Percentiles rank a stretch among this genome's conserved stretches.
phyloP scores from a whole-genome alignment of 2,797 vertebrate genomes.

The Numenius phaeopus region DNA sequence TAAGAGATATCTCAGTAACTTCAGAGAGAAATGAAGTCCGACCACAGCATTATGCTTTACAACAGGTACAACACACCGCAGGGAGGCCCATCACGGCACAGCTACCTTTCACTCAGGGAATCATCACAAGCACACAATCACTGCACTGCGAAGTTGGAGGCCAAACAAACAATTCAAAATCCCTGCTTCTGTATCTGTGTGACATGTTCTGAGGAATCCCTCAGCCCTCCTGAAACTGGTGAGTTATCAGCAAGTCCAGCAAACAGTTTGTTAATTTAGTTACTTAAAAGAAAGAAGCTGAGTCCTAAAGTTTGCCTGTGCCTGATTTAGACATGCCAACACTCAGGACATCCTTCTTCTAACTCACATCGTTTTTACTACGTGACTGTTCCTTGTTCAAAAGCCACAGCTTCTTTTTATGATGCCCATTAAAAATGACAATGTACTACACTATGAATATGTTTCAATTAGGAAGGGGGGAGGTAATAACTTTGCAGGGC shows the following conservation, averaged over 20 bases:
- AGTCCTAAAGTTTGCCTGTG: not conserved
- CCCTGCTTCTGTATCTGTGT: not conserved
- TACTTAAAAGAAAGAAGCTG: not conserved
- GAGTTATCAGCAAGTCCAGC: not conserved
- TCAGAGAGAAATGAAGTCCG: not conserved
- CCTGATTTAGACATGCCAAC: not conserved
- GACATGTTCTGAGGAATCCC: not conserved
- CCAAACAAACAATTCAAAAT: not conserved
- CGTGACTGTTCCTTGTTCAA: not conserved
- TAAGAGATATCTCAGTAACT: not conserved
- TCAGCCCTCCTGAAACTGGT: not conserved
- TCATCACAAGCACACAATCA: not conserved
- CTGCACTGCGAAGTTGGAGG: accelerated
- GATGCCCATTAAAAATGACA: not conserved
- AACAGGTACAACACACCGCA: not conserved
- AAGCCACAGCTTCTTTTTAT: not conserved
- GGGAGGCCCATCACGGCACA: not conserved
- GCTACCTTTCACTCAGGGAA: not conserved
- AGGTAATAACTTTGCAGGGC: not conserved
- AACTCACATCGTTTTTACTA: not conserved
- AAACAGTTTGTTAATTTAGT: not conserved
- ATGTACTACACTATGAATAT: not conserved
- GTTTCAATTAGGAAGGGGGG: not conserved
- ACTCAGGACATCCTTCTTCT: not conserved
- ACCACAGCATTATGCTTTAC: not conserved